These are phyloP conservation scores for Notothenia coriiceps DNA, from an alignment of 2,113 vertebrate genomes.

Conservation along the genomic window DNA sequence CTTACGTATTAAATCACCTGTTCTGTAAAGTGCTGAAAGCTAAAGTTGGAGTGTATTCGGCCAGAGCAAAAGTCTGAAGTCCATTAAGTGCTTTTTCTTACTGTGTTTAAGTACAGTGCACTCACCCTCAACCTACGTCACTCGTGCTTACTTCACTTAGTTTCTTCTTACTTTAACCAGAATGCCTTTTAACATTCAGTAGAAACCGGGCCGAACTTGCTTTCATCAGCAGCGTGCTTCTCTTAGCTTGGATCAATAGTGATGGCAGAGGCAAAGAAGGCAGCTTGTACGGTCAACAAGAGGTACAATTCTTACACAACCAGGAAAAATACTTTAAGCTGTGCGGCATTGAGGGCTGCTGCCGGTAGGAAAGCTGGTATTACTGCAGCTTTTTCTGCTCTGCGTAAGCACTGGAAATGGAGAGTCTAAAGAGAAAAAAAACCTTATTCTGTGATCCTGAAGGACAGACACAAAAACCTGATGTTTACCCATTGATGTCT, in stretches of 20 bases:
- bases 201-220: background rate
- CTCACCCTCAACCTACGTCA: conserved; percentile 31
- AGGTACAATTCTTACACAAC: conserved; percentile 7
- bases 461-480: conserved; percentile 12
- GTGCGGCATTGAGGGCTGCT: background rate
- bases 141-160: conserved; percentile 28
- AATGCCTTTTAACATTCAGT: conserved; percentile 16
- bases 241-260: conserved; percentile 21
- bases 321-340: background rate
- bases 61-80: conserved; percentile 13
- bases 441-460: background rate
- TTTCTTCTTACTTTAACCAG: conserved; percentile 29
- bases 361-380: background rate
- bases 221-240: conserved; percentile 15
- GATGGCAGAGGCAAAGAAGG: conserved; percentile 7
- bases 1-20: background rate
- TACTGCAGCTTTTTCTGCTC: background rate
- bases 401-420: background rate
- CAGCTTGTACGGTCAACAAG: conserved; percentile 3
- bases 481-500: background rate
- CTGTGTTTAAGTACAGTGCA: conserved; percentile 32
- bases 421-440: conserved; percentile 3
- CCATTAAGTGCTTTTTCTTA: conserved; percentile 5
- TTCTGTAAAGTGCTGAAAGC: background rate
- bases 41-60: conserved; percentile 12